Evolutionary conservation across 2,888 invertebrate species (phyloP), one percentile per base, ranked within the genome.

Genomic region (Stenotaenia linearis): DNA sequence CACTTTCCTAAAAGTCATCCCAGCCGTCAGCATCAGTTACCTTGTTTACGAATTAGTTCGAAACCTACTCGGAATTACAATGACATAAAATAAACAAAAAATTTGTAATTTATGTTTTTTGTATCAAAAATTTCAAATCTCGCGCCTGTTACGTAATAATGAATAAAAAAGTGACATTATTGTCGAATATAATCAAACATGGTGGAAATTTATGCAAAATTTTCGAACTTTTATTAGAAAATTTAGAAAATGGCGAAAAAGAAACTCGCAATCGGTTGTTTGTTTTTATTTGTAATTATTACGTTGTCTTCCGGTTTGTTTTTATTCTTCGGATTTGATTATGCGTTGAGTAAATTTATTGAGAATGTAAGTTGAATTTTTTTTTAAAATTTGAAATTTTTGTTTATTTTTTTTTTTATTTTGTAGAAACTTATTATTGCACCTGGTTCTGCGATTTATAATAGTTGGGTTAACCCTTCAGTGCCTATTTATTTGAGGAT

Each of bases 401-500:
- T n/a, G 12, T 9, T 12, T 15, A 9, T 9, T 40, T 40, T 25
- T 23, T 61, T 23, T 25, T 61, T 61, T n/a, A 4, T 1, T 61
- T 15, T 30, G 6, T 12, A 77, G 77, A 77, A 45, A 45, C 77
- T 77, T 1, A 21, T 28, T 9, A 37, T 77, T 77, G 77, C 28
- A 21, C 37, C 37, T 25, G 37, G 23, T 1, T 40, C 40, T 5
- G 77, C 37, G 4, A 28, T 77, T 12, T 45, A 40, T 21, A 9
- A 40, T 9, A 25, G 1, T 21, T 77, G 77, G 77, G 21, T 28
- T 12, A 25, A 37, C 25, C 40, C 77, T 21, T 10, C 81, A 12
- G 40, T 81, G 23, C 82, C 82, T 6, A 77, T 82, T 77, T 81
- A 80, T 50, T 56, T 82, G 25, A 45, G 40, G 23, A 81, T 78